Percentiles rank a stretch among this genome's conserved stretches.
These are phyloP conservation scores for Solenopsis invicta DNA, from an alignment of 1,140 invertebrate species.

Conservation along the genomic window DNA sequence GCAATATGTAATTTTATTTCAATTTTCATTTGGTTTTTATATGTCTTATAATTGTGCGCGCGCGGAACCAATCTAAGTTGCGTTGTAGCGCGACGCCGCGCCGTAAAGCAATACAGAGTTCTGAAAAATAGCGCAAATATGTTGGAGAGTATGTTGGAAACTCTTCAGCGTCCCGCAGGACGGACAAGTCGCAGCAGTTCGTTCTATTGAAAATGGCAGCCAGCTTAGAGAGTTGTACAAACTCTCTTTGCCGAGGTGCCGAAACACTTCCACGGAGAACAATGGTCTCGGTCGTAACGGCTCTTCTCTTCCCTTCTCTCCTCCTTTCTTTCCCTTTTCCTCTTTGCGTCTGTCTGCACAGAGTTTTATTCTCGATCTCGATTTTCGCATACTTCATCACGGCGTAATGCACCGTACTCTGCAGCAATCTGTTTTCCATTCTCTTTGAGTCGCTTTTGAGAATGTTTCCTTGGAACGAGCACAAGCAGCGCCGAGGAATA, in stretches of 20 bases:
- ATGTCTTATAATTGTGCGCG: background rate
- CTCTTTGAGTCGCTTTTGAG: constrained; percentile 41
- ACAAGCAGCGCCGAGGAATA: background rate
- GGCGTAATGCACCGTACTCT: constrained; percentile 20
- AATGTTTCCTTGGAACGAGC: background rate
- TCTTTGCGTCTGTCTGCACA: constrained; percentile 3
- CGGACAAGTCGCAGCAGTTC: constrained; percentile 10
- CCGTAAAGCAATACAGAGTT: constrained; percentile 32
- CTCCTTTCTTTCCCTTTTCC: background rate
- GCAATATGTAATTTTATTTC: background rate
- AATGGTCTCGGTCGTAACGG: constrained; percentile 45
- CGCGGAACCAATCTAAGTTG: background rate
- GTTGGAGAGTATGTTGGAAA: background rate
- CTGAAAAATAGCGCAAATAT: constrained; percentile 35
- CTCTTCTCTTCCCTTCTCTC: background rate
- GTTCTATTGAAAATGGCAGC: constrained; percentile 46
- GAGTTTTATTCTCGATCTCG: constrained; percentile 66
- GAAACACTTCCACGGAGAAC: constrained; percentile 62
- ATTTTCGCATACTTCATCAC: constrained; percentile 58
- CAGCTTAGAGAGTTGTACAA: constrained; percentile 69
- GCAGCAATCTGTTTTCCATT: constrained; percentile 61
- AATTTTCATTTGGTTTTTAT: background rate
- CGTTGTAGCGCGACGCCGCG: background rate
- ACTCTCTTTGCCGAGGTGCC: constrained; percentile 40
- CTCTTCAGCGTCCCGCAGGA: background rate